Evolutionary conservation across 2,797 vertebrate species (phyloP).

Genomic region (Alfaro cultratus): DNA sequence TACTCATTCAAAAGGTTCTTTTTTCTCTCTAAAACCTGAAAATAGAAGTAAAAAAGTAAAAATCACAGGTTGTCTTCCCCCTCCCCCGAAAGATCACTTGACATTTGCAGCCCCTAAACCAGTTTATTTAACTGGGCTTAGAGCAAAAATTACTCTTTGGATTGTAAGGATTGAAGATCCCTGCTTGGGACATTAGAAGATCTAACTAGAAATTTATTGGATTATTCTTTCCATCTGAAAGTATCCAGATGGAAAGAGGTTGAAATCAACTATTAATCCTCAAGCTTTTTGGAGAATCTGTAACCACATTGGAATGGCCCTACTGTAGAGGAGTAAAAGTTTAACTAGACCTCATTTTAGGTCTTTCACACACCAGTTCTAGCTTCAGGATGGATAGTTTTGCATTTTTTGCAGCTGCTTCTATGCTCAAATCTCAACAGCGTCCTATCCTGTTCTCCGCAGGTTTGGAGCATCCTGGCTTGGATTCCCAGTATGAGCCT

Average conservation of each 20-base stretch:
- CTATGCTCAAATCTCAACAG: not conserved
- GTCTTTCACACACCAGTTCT: not conserved
- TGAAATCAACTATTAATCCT: not conserved
- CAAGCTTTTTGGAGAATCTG: not conserved
- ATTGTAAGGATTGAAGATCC: too few species aligned
- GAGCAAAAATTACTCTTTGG: too few species aligned
- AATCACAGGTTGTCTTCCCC: too few species aligned
- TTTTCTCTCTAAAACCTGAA: too few species aligned
- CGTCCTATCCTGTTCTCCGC: slow-evolving; percentile 27
- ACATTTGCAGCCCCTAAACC: too few species aligned
- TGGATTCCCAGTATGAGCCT: slow-evolving; percentile 96
- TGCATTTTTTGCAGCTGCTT: not conserved
- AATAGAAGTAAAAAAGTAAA: too few species aligned
- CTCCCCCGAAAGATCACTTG: too few species aligned
- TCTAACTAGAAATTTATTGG: not conserved
- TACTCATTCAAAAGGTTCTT: too few species aligned
- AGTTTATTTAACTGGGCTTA: too few species aligned
- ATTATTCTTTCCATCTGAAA: not conserved
- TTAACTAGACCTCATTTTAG: not conserved
- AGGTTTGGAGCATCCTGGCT: slow-evolving; percentile 92
- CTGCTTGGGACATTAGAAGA: not conserved
- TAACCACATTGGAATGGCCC: not conserved
- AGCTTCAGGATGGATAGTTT: not conserved
- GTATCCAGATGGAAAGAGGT: not conserved
- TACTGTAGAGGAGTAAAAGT: not conserved